These are phyloP conservation scores for Pseudochirops corinnae DNA, from an alignment of 2,797 vertebrate genomes.

Conservation along the genomic window DNA sequence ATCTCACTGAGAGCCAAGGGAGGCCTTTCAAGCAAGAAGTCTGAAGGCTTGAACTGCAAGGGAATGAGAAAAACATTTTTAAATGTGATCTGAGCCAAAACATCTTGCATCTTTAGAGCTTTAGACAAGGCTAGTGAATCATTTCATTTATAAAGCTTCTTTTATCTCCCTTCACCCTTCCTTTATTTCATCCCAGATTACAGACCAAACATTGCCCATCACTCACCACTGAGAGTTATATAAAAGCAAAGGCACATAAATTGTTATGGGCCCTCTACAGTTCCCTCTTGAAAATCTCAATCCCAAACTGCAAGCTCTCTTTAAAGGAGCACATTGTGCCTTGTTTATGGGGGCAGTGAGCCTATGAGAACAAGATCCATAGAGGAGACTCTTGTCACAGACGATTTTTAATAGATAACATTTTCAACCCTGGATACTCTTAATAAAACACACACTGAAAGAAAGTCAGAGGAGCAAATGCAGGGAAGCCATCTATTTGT, in stretches of 20 bases:
- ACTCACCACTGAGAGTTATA: background rate
- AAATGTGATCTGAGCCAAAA: background rate
- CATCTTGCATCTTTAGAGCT: background rate
- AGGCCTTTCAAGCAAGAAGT: background rate
- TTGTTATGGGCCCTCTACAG: background rate
- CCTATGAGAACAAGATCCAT: background rate
- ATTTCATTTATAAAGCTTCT: background rate
- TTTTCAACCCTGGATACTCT: background rate
- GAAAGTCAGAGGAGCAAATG: background rate
- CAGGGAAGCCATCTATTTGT: background rate
- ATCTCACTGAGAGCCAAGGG: background rate
- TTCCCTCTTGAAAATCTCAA: background rate
- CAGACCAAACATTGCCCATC: background rate
- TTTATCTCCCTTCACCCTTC: background rate
- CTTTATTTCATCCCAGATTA: background rate
- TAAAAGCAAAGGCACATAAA: background rate
- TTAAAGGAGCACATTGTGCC: background rate
- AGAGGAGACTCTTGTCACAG: background rate
- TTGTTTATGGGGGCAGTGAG: background rate
- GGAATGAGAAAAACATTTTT: slow-evolving; percentile 12
- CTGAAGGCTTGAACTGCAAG: background rate
- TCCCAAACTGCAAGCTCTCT: background rate
- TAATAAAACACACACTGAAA: background rate
- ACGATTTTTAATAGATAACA: background rate
- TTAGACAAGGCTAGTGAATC: background rate